Percentiles rank a stretch among this genome's conserved stretches.
Conservation (phyloP, 2,888 invertebrate species). For the Drosophila meridionalis region DNA sequence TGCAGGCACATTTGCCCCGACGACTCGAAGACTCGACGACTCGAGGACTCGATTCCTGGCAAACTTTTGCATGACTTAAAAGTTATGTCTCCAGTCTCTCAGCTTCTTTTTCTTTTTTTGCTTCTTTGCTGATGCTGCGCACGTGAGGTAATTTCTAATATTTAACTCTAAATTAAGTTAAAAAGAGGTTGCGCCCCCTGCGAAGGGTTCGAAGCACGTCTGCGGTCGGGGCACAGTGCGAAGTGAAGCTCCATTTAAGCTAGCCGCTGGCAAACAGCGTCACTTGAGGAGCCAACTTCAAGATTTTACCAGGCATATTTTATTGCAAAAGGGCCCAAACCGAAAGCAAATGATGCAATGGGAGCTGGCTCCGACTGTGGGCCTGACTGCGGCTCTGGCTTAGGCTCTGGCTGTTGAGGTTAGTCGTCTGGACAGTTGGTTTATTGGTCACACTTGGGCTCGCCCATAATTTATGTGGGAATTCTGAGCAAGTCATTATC, state of each 20-base stretch:
- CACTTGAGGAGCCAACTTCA: constrained; percentile 44
- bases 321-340: constrained; percentile 67
- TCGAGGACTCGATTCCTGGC: constrained; percentile 12
- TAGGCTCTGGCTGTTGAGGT: constrained; percentile 39
- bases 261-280: constrained; percentile 20
- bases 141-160: constrained; percentile 82
- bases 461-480: constrained; percentile 83
- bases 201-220: constrained; percentile 49
- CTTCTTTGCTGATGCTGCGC: constrained; percentile 49
- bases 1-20: constrained; percentile 68
- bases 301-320: constrained; percentile 83
- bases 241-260: constrained; percentile 9
- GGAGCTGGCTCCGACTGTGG: constrained; percentile 13
- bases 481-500: constrained; percentile 73
- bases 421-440: constrained; percentile 75
- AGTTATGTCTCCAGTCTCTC: constrained; percentile 65
- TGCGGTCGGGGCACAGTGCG: constrained; percentile 50
- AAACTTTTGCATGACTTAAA: constrained; percentile 74
- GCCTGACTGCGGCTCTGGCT: not conserved
- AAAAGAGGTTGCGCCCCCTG: constrained; percentile 29
- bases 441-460: constrained; percentile 84
- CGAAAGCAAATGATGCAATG: constrained; percentile 42
- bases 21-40: constrained; percentile 12
- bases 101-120: not conserved
- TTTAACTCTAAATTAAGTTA: constrained; percentile 79